Base-by-base conservation (phyloP, 2,113 vertebrate species). In the Ibidorhyncha struthersii region DNA sequence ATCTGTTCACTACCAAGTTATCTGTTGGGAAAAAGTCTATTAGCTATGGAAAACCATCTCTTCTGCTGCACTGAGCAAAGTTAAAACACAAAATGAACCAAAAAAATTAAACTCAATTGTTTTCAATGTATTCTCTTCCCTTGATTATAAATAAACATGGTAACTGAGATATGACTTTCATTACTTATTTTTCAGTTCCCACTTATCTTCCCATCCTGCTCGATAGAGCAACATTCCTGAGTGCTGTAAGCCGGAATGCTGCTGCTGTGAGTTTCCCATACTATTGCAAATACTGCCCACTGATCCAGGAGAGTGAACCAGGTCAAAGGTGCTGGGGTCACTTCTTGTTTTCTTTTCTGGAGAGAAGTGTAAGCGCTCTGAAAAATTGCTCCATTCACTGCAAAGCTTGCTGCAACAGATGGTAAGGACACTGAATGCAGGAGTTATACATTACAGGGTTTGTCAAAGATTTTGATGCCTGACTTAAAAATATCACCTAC, bases 291-390 rank as follows among this genome's bases (percentile, higher is more conserved):
- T 53, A 81, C 63, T 96, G 93, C 55, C 93, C 85, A 93, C 43
- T 92, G 94, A 91, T 93, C 93, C 78, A 97, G 66, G 94, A 95
- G 73, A 96, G 78, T 72, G 74, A 97, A 36, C 93, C 29, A 88
- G 81, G 91, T 79, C 96, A 92, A 78, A 96, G 96, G 80, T 94
- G 79, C 32, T 91, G 77, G 88, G 96, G 95, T 91, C 84, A 82
- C 36, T 84, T 62, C 63, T 94, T 93, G 94, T 89, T 92, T 93
- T 96, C 77, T 89, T 82, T 96, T 86, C 86, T 94, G 76, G 71
- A 94, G 58, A 82, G 94, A 86, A 81, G 71, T 41, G 32, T 47
- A 93, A 93, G 82, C 7, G 81, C 86, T 91, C 94, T 82, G 92
- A 91, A 86, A 85, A 93, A 82, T 36, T 76, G 52, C 80, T 50